phyloP scores from a whole-genome alignment of 1,140 invertebrate genomes.

The Diachasmimorpha longicaudata region DNA sequence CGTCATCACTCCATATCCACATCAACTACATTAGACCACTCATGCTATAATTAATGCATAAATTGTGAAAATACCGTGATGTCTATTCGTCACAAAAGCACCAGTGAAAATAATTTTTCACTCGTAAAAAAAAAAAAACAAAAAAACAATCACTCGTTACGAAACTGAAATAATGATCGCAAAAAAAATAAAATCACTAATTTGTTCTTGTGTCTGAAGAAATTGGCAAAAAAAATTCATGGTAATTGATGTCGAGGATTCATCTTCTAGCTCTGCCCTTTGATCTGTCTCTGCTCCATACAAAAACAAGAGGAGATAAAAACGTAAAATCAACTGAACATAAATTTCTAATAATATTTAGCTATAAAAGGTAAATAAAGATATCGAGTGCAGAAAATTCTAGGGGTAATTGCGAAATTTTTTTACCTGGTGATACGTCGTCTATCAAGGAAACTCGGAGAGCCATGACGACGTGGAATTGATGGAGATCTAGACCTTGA shows the following conservation, averaged over 20 bases:
- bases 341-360: neutral
- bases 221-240: neutral
- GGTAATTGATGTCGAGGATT: constrained; percentile 9
- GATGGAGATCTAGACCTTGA: constrained; percentile 79
- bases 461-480: constrained; percentile 85
- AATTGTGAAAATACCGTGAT: constrained; percentile 2
- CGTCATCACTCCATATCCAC: neutral
- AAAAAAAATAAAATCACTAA: neutral
- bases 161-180: neutral
- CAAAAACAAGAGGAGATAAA: constrained; percentile 42
- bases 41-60: neutral
- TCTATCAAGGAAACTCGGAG: constrained; percentile 88
- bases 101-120: neutral
- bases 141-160: neutral
- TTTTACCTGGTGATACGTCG: constrained; percentile 89
- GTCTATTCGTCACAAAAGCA: neutral
- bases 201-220: neutral
- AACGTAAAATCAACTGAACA: constrained; percentile 3
- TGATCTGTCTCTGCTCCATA: constrained; percentile 56
- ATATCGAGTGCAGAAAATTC: constrained; percentile 22
- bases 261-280: constrained; percentile 60
- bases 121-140: neutral
- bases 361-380: constrained; percentile 2
- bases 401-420: constrained; percentile 21
- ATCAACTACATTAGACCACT: neutral